Evolutionary conservation across 2,888 invertebrate species (phyloP).

Genomic region (Quadriops clusia): DNA sequence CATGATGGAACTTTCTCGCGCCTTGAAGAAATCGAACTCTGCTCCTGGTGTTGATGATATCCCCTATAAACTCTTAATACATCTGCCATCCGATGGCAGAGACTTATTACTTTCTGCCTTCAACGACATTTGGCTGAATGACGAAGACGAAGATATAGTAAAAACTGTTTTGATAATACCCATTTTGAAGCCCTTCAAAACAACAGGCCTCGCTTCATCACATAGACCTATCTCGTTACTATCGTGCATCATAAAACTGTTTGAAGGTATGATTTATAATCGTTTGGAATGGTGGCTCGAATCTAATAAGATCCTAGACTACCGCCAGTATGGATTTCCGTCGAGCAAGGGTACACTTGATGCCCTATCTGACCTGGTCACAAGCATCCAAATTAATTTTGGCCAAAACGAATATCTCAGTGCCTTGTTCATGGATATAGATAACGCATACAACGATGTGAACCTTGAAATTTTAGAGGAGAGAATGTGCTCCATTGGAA

Average conservation of each 20-base stretch:
- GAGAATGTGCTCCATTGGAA: too few species aligned
- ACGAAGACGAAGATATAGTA: too few species aligned
- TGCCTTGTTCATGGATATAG: too few species aligned
- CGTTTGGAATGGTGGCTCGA: constrained; percentile 8
- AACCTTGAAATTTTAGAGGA: too few species aligned
- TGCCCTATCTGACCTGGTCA: constrained; percentile 3
- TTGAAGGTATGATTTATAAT: constrained; percentile 4
- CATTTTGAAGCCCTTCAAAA: too few species aligned
- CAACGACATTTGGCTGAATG: constrained; percentile 7
- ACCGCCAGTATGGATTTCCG: constrained; percentile 3
- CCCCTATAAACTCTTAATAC: constrained; percentile 2
- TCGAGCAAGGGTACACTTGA: constrained; percentile 2
- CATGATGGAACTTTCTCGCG: not conserved
- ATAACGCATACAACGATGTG: too few species aligned
- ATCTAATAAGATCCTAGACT: not conserved
- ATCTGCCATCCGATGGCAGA: constrained; percentile 4
- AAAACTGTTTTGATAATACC: too few species aligned
- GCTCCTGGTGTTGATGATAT: constrained; percentile 7
- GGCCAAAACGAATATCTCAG: too few species aligned
- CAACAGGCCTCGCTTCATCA: too few species aligned
- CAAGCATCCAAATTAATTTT: constrained; percentile 1
- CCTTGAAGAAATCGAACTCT: not conserved
- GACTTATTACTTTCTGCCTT: not conserved
- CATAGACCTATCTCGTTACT: constrained; percentile 3
- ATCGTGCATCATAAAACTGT: constrained; percentile 4